A percentile compares a stretch with the other conserved stretches of the same genome.
Conservation (phyloP, 2,888 invertebrate species). For the Adelphocoris suturalis region DNA sequence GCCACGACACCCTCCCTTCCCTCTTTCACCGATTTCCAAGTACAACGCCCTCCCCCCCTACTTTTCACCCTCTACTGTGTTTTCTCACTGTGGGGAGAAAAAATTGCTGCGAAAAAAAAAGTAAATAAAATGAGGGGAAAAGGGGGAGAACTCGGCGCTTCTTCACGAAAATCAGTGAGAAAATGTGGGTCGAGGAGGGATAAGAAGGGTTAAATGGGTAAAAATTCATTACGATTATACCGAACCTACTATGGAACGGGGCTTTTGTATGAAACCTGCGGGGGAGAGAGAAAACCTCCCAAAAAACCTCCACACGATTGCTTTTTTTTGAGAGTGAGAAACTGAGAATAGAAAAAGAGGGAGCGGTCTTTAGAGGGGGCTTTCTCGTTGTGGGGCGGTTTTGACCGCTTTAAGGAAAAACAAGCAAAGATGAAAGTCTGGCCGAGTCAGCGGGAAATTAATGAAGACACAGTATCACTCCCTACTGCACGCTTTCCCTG, state of each 20-base stretch:
- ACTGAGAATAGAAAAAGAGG: neutral
- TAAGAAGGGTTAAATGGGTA: neutral
- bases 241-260: neutral
- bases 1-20: neutral
- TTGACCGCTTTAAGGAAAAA: constrained; percentile 59
- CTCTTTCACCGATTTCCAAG: neutral
- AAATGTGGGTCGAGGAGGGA: neutral
- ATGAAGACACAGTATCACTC: constrained; percentile 56
- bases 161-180: neutral
- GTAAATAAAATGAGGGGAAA: neutral
- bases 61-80: neutral
- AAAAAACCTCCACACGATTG: too few relatives aligned
- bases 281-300: too few relatives aligned
- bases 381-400: constrained; percentile 7
- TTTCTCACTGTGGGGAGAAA: neutral
- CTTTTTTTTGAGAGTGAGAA: neutral
- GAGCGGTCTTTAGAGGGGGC: neutral
- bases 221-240: constrained; percentile 43
- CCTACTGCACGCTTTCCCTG: neutral
- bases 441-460: constrained; percentile 60
- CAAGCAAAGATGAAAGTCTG: constrained; percentile 62
- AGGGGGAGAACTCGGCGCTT: constrained; percentile 1
- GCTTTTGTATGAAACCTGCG: constrained; percentile 18
- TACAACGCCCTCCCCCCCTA: neutral
- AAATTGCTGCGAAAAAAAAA: constrained; percentile 1